A percentile compares a stretch with the other conserved stretches of the same genome.
Evolutionary conservation across 2,888 invertebrate genomes (phyloP).

Genomic region (Aporophyla nigra): DNA sequence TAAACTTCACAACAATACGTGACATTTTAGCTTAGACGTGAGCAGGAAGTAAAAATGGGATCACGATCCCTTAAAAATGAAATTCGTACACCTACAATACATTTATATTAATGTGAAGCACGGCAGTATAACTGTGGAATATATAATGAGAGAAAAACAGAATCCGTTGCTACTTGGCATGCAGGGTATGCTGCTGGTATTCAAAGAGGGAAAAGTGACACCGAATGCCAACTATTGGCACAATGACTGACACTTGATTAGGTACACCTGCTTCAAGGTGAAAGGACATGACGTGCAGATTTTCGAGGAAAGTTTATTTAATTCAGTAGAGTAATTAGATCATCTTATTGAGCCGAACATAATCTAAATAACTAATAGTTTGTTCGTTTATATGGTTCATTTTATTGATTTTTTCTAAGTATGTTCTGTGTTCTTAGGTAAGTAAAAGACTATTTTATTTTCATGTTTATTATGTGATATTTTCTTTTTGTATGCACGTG

Average conservation of each 20-base stretch:
- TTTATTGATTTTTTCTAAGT: no score
- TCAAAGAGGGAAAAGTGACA: conserved; percentile 64
- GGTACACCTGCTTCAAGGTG: conserved; percentile 42
- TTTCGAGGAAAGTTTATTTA: background rate
- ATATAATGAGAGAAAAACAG: conserved; percentile 68
- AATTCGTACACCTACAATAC: conserved; percentile 43
- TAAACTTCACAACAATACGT: background rate
- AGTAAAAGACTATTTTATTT: no score
- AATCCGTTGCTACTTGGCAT: conserved; percentile 51
- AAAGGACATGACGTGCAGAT: conserved; percentile 7
- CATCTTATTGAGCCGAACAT: background rate
- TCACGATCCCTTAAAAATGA: conserved; percentile 50
- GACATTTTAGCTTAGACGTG: background rate
- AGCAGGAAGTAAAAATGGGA: conserved; percentile 55
- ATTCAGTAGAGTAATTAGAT: background rate
- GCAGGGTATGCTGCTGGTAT: conserved; percentile 39
- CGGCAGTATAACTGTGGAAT: conserved; percentile 53
- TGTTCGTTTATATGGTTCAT: no score
- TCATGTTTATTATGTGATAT: no score
- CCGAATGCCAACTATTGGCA: conserved; percentile 63
- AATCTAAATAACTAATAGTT: background rate
- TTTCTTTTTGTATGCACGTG: no score
- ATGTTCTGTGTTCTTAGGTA: no score
- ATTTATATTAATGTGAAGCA: conserved; percentile 58
- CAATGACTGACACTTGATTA: conserved; percentile 60